phyloP scores from a whole-genome alignment of 1,140 invertebrate species.

The Drosophila nikananu region DNA sequence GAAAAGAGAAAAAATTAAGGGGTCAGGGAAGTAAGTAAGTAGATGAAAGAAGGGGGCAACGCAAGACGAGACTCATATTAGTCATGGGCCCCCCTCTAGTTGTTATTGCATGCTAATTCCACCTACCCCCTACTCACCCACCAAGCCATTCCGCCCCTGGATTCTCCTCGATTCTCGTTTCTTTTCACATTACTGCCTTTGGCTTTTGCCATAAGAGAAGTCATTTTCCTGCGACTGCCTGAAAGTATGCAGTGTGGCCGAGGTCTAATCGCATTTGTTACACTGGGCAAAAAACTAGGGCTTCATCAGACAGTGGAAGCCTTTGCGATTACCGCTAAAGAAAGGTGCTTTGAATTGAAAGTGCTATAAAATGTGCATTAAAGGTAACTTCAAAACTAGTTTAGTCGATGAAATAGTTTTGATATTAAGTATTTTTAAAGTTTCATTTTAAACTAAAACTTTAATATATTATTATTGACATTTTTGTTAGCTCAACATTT shows the following conservation, averaged over 20 bases:
- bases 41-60: slow-evolving; percentile 16
- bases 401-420: neutral
- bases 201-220: slow-evolving; percentile 40
- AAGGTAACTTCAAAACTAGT: neutral
- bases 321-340: neutral
- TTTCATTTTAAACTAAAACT: too few relatives aligned
- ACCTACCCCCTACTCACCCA: slow-evolving; percentile 9
- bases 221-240: slow-evolving; percentile 52
- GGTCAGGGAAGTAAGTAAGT: slow-evolving; percentile 6
- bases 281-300: slow-evolving; percentile 8
- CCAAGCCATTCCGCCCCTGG: slow-evolving; percentile 9
- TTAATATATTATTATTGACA: too few relatives aligned
- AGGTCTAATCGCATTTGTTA: slow-evolving; percentile 71
- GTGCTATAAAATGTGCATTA: neutral
- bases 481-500: too few relatives aligned
- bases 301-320: neutral
- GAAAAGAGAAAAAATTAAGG: slow-evolving; percentile 3
- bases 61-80: slow-evolving; percentile 45
- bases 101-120: slow-evolving; percentile 80
- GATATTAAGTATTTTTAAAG: too few relatives aligned
- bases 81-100: slow-evolving; percentile 53
- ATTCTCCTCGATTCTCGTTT: slow-evolving; percentile 10
- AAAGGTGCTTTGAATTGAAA: neutral
- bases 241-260: slow-evolving; percentile 64
- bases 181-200: slow-evolving; percentile 35